A percentile compares a stretch with the other conserved stretches of the same genome.
These are phyloP conservation scores for Drosophila anomalata DNA, from an alignment of 2,888 invertebrate genomes.

Conservation along the genomic window DNA sequence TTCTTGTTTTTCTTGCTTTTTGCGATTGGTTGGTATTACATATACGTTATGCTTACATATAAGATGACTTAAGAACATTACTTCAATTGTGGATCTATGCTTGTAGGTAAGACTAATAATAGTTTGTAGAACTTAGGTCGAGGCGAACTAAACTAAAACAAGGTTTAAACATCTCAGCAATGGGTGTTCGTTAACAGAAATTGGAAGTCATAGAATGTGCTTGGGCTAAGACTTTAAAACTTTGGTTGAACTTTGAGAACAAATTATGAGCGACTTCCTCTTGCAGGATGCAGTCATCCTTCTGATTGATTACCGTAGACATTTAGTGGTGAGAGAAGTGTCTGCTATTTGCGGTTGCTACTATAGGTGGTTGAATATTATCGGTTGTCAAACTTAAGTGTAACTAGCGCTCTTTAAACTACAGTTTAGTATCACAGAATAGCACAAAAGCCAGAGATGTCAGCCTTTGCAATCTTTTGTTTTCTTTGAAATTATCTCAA, in stretches of 20 bases:
- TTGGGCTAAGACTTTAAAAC: slow-evolving; percentile 50
- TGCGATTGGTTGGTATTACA: slow-evolving; percentile 54
- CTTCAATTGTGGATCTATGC: slow-evolving; percentile 33
- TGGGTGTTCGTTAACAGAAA: slow-evolving; percentile 35
- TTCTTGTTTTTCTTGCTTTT: slow-evolving; percentile 10
- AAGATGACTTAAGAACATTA: slow-evolving; percentile 63
- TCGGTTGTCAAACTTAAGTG: slow-evolving; percentile 63
- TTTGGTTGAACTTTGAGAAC: slow-evolving; percentile 77
- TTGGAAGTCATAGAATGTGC: slow-evolving; percentile 66
- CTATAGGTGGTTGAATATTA: slow-evolving; percentile 25
- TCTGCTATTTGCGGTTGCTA: slow-evolving; percentile 37
- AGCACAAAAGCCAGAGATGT: slow-evolving; percentile 57
- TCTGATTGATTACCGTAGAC: slow-evolving; percentile 42
- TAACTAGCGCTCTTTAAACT: slow-evolving; percentile 81
- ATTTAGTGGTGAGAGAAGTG: slow-evolving; percentile 28
- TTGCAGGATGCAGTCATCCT: slow-evolving; percentile 7
- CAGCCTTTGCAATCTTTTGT: slow-evolving; percentile 41
- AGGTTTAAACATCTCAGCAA: slow-evolving; percentile 25
- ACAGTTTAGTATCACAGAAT: slow-evolving; percentile 83
- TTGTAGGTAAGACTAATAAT: slow-evolving; percentile 33
- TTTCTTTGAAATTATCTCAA: slow-evolving; percentile 52
- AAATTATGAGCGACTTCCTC: slow-evolving; percentile 29
- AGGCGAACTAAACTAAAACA: slow-evolving; percentile 55
- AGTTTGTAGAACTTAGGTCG: slow-evolving; percentile 25
- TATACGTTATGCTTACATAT: slow-evolving; percentile 54